Evolutionary conservation across 2,888 invertebrate genomes (phyloP).

Genomic region (Heliconius cydno): DNA sequence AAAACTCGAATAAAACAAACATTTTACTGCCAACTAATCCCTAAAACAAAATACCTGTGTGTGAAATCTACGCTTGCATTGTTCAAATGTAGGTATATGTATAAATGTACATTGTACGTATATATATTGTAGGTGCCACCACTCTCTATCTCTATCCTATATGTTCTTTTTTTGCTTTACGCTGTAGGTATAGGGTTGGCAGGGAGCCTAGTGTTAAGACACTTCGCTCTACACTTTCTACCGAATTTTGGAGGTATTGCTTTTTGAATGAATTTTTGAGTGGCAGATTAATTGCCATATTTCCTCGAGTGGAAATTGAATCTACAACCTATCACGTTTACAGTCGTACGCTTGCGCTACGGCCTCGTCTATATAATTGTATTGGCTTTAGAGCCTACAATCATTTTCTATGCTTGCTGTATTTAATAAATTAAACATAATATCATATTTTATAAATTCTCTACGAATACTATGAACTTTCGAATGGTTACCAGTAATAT

Average conservation of each 20-base stretch:
- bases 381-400: not conserved
- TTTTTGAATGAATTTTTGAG: no score
- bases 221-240: no score
- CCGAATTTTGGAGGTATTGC: no score
- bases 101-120: not conserved
- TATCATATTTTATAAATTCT: not conserved
- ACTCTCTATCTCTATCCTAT: not conserved
- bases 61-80: not conserved
- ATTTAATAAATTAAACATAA: not conserved
- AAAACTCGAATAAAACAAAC: not conserved
- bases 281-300: no score
- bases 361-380: no score
- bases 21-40: conserved; percentile 12
- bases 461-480: not conserved
- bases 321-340: no score
- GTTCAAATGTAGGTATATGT: not conserved
- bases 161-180: not conserved
- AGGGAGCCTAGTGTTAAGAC: no score
- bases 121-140: not conserved
- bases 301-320: no score
- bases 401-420: not conserved
- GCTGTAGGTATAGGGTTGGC: no score
- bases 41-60: not conserved
- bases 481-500: not conserved
- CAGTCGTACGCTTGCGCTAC: no score